Conservation (phyloP, 2,113 vertebrate genomes). For the Hippocampus zosterae region DNA sequence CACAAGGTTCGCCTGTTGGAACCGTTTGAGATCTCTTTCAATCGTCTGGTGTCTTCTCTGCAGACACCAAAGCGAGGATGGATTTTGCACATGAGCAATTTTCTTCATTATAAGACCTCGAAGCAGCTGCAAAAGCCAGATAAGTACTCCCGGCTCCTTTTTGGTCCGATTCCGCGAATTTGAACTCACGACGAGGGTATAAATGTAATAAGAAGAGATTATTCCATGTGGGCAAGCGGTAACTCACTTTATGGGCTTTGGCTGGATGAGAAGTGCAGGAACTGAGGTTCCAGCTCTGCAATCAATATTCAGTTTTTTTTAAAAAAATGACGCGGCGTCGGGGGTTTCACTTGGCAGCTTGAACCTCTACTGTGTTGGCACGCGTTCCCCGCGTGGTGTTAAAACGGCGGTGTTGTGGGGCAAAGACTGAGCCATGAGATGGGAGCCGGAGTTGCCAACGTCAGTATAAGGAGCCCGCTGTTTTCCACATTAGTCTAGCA, state of each 20-base stretch:
- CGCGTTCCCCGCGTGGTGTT: conserved; percentile 40
- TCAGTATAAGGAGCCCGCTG: conserved; percentile 34
- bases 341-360: conserved; percentile 24
- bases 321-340: conserved; percentile 43
- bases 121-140: conserved; percentile 26
- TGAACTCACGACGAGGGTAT: conserved; percentile 43
- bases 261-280: conserved; percentile 54
- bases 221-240: conserved; percentile 47
- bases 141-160: conserved; percentile 36
- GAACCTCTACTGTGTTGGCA: conserved; percentile 36
- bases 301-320: conserved; percentile 50
- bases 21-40: background rate
- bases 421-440: conserved; percentile 45
- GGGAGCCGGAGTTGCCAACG: conserved; percentile 33
- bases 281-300: conserved; percentile 45
- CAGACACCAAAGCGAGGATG: background rate
- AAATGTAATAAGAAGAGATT: conserved; percentile 62
- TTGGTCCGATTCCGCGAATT: conserved; percentile 41
- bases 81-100: background rate
- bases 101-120: conserved; percentile 10
- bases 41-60: background rate
- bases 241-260: conserved; percentile 61
- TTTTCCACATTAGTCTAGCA: conserved; percentile 46
- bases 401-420: conserved; percentile 43
- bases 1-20: background rate